These are phyloP conservation scores for Orchesella cincta DNA, from an alignment of 1,140 invertebrate genomes.

Conservation along the genomic window DNA sequence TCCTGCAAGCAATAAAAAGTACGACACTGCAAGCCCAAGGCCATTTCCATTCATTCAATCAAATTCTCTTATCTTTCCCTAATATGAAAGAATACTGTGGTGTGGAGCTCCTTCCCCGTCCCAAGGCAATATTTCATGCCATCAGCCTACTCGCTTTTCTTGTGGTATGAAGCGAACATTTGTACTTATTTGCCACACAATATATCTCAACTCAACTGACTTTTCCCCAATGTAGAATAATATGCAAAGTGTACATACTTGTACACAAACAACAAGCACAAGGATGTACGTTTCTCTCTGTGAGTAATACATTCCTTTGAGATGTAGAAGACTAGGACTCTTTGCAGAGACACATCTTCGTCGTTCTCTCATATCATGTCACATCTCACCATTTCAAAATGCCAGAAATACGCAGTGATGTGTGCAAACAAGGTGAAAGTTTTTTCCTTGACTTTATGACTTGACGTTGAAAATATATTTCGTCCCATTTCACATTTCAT, in stretches of 20 bases:
- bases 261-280: background rate
- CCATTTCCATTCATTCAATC: slow-evolving; percentile 16
- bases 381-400: background rate
- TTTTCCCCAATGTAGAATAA: background rate
- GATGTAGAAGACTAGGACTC: background rate
- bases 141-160: background rate
- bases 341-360: background rate
- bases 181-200: slow-evolving; percentile 10
- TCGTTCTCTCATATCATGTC: slow-evolving; percentile 12
- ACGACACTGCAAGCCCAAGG: background rate
- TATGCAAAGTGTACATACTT: background rate
- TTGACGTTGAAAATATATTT: too few relatives aligned
- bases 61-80: background rate
- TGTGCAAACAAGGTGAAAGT: slow-evolving; percentile 11
- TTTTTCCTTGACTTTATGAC: background rate
- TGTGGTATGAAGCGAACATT: background rate
- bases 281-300: too few relatives aligned
- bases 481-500: too few relatives aligned
- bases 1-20: background rate
- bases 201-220: background rate
- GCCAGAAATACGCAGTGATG: background rate
- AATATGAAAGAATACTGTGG: background rate
- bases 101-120: background rate
- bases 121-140: slow-evolving; percentile 10
- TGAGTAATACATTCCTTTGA: background rate